These are phyloP conservation scores for Athalia circularis DNA, from an alignment of 2,888 invertebrate species.

Conservation along the genomic window DNA sequence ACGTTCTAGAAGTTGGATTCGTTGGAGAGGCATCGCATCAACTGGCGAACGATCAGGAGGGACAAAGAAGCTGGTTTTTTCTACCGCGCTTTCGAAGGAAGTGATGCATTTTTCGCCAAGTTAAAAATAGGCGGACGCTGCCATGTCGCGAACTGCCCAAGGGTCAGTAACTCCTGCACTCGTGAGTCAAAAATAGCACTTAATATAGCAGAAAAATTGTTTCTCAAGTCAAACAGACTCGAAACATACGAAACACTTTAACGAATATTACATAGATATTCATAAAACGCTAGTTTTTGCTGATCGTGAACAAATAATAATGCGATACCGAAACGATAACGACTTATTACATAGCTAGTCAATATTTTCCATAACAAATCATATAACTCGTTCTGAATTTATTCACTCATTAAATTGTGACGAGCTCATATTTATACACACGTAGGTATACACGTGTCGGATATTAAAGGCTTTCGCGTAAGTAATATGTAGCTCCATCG, in stretches of 20 bases:
- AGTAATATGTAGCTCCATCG: too few species aligned
- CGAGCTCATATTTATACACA: too few species aligned
- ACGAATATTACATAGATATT: not conserved
- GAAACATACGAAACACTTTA: not conserved
- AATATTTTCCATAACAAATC: too few species aligned
- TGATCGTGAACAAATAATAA: too few species aligned
- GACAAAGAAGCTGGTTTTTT: constrained; percentile 51
- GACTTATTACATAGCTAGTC: too few species aligned
- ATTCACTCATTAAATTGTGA: too few species aligned
- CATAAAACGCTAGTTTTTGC: too few species aligned
- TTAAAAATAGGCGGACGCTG: constrained; percentile 69
- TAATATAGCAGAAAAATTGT: constrained; percentile 63
- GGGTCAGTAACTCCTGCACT: constrained; percentile 72
- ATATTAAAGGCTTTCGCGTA: too few species aligned
- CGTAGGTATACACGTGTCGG: too few species aligned
- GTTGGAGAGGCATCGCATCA: constrained; percentile 13
- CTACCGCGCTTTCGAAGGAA: constrained; percentile 55
- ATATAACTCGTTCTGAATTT: too few species aligned
- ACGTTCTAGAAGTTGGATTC: not conserved
- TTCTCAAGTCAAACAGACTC: constrained; percentile 51
- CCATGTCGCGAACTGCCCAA: constrained; percentile 67
- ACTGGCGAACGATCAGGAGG: constrained; percentile 36
- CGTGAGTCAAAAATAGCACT: constrained; percentile 66
- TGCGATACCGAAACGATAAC: too few species aligned
- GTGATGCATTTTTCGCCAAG: constrained; percentile 70